phyloP scores from a whole-genome alignment of 2,888 invertebrate species.

The Melanophora roralis region DNA sequence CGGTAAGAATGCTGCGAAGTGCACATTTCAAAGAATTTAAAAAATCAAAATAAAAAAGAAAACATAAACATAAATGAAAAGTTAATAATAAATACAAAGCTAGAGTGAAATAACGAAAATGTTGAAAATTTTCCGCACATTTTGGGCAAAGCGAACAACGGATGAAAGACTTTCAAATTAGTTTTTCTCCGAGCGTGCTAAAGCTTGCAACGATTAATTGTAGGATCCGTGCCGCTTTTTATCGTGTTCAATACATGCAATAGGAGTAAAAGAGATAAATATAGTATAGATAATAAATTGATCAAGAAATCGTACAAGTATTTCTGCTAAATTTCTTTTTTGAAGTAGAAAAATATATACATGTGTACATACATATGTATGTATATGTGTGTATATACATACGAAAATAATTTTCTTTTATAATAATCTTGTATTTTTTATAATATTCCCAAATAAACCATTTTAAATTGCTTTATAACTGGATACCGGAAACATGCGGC shows the following conservation, averaged over 20 bases:
- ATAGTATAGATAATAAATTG: constrained; percentile 62
- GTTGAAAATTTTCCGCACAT: constrained; percentile 1
- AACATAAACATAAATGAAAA: not conserved
- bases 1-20: not conserved
- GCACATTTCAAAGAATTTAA: not conserved
- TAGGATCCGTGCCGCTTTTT: constrained; percentile 46
- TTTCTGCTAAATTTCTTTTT: constrained; percentile 33
- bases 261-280: constrained; percentile 72
- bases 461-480: not conserved
- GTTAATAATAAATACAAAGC: too few relatives aligned
- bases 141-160: constrained; percentile 63
- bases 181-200: constrained; percentile 67
- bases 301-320: constrained; percentile 52
- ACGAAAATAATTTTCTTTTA: not conserved
- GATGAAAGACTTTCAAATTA: constrained; percentile 68
- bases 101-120: too few relatives aligned
- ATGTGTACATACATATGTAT: not conserved
- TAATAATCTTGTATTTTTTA: constrained; percentile 10
- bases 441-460: not conserved
- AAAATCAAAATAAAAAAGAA: not conserved
- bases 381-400: not conserved
- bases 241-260: constrained; percentile 61
- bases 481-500: not conserved
- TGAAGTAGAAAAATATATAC: constrained; percentile 23
- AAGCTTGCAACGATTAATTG: constrained; percentile 56